Conservation (phyloP, 2,888 invertebrate genomes). For the Drosophila vallismaia region DNA sequence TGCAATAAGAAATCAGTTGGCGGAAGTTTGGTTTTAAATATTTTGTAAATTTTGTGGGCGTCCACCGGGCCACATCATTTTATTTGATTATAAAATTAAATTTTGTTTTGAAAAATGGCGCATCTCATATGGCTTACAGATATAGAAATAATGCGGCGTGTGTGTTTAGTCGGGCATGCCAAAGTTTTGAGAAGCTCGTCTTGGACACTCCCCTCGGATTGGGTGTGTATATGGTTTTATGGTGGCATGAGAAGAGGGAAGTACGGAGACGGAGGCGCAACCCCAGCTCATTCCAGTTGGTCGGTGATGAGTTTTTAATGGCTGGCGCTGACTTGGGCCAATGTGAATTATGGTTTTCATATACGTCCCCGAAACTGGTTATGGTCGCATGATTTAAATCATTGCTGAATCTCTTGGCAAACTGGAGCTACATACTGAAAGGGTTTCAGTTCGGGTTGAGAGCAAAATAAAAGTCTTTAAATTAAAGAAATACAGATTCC, state of each 20-base stretch:
- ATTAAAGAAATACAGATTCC: too few relatives aligned
- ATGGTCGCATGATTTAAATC: conserved; percentile 41
- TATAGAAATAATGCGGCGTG: conserved; percentile 44
- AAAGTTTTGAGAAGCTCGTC: conserved; percentile 50
- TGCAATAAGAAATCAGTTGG: conserved; percentile 44
- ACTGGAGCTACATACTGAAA: conserved; percentile 61
- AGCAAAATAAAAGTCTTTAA: neutral
- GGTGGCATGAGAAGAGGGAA: conserved; percentile 28
- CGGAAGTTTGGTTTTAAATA: conserved; percentile 78
- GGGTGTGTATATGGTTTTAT: conserved; percentile 9
- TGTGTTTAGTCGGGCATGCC: conserved; percentile 62
- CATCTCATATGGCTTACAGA: conserved; percentile 35
- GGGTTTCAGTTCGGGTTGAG: neutral
- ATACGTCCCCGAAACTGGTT: conserved; percentile 57
- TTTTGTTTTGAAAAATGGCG: conserved; percentile 59
- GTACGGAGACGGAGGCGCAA: conserved; percentile 36
- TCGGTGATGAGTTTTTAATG: conserved; percentile 75
- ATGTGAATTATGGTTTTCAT: conserved; percentile 68
- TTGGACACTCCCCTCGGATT: conserved; percentile 70
- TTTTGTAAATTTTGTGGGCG: conserved; percentile 79
- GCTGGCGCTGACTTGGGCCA: conserved; percentile 66
- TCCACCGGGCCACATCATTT: conserved; percentile 42
- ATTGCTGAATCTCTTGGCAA: conserved; percentile 42
- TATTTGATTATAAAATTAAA: conserved; percentile 55
- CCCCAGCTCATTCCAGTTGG: conserved; percentile 70